phyloP scores from a whole-genome alignment of 2,113 vertebrate species.

The Labeo rohita region DNA sequence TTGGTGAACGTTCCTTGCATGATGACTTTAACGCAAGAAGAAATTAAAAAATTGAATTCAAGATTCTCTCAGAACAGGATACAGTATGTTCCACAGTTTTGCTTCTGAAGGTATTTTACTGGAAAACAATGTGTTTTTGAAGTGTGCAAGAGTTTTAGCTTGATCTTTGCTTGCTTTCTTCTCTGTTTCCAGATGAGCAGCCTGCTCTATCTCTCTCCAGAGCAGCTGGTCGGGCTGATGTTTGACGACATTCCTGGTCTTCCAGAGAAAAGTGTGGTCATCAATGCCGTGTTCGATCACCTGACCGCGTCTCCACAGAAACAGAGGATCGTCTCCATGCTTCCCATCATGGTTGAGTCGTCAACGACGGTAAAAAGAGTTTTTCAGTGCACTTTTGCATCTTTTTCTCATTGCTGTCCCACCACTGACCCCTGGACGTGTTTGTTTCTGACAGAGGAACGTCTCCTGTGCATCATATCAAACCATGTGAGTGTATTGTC shows the following conservation, averaged over 20 bases:
- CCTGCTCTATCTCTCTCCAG: not conserved
- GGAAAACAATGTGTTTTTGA: not conserved
- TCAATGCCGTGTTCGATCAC: not conserved
- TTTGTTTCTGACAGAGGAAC: constrained; percentile 8
- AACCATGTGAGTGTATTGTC: constrained; percentile 40
- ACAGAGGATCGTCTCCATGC: not conserved
- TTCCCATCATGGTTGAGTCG: not conserved
- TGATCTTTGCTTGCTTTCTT: not conserved
- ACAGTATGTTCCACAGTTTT: not conserved
- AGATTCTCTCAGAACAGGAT: not conserved
- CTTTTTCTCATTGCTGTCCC: not conserved
- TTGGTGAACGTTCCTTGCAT: not conserved
- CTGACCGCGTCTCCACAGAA: not conserved
- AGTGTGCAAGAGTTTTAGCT: not conserved
- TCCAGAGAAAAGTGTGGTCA: not conserved
- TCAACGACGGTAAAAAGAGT: not conserved
- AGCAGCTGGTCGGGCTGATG: constrained; percentile 20
- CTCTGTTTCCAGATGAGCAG: not conserved
- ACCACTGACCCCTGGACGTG: not conserved
- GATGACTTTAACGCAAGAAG: not conserved
- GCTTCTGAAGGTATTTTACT: not conserved
- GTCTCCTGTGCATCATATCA: constrained; percentile 32
- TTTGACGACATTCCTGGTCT: not conserved
- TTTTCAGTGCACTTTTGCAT: not conserved
- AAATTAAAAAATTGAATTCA: not conserved